phyloP scores from a whole-genome alignment of 2,113 vertebrate species.

The Pica pica region DNA sequence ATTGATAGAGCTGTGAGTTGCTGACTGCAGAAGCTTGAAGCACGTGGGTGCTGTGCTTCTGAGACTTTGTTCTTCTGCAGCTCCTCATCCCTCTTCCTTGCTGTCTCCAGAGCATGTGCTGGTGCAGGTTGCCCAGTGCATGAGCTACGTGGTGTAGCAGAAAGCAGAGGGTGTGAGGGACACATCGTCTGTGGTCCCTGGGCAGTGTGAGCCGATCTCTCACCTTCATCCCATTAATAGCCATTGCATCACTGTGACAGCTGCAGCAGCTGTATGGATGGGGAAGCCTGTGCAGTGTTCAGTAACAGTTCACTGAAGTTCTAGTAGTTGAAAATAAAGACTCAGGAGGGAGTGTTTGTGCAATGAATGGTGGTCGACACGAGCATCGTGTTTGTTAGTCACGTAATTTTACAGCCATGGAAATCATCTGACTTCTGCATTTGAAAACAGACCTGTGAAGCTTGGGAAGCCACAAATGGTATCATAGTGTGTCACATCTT shows the following conservation, averaged over 20 bases:
- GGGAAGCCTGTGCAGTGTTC: not conserved
- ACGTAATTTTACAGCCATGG: not conserved
- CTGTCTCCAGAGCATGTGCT: not conserved
- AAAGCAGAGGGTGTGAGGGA: not conserved
- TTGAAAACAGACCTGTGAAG: not conserved
- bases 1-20: not conserved
- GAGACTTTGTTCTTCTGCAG: not conserved
- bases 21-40: not conserved
- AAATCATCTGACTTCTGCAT: not conserved
- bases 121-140: rapidly evolving
- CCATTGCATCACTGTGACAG: rapidly evolving
- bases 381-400: not conserved
- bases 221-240: not conserved
- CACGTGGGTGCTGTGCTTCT: rapidly evolving
- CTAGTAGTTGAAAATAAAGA: not conserved
- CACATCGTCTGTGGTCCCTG: not conserved
- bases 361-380: not conserved
- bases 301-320: not conserved
- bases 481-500: not conserved
- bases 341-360: not conserved
- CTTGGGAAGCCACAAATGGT: not conserved
- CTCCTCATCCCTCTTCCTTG: not conserved
- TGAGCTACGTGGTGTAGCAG: rapidly evolving
- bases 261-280: not conserved
- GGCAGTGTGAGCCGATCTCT: not conserved